phyloP scores from a whole-genome alignment of 2,888 invertebrate species.

The Nipponacmea schrenckii region DNA sequence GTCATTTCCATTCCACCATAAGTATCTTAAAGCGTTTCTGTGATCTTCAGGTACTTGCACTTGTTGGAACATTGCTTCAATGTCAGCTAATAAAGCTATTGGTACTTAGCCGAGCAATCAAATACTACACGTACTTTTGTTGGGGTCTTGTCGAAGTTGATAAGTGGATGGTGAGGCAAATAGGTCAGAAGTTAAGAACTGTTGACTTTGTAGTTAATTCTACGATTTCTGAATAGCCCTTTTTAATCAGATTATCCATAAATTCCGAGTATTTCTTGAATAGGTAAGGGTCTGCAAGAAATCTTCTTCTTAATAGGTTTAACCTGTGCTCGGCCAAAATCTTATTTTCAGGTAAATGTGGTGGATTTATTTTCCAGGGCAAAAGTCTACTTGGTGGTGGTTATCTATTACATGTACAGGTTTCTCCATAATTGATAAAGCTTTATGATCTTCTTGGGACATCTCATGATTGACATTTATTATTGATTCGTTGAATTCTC shows the following conservation, averaged over 20 bases:
- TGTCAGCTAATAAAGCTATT: slow-evolving; percentile 29
- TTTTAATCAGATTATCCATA: slow-evolving; percentile 21
- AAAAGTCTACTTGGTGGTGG: slow-evolving; percentile 22
- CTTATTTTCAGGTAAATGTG: slow-evolving; percentile 14
- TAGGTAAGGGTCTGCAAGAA: slow-evolving; percentile 15
- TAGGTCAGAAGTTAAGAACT: slow-evolving; percentile 13
- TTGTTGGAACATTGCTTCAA: slow-evolving; percentile 33
- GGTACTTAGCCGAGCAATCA: slow-evolving; percentile 31
- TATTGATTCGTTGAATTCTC: slow-evolving; percentile 36
- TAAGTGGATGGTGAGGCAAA: slow-evolving; percentile 19
- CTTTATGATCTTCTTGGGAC: slow-evolving; percentile 76
- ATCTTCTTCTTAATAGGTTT: slow-evolving; percentile 7
- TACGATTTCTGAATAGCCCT: slow-evolving; percentile 24
- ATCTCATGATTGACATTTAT: slow-evolving; percentile 84
- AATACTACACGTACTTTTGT: slow-evolving; percentile 30
- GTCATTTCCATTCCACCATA: slow-evolving; percentile 16
- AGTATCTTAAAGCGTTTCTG: slow-evolving; percentile 19
- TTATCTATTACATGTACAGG: background rate
- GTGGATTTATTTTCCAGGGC: slow-evolving; percentile 21
- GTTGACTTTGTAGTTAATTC: background rate
- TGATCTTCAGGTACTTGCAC: slow-evolving; percentile 22
- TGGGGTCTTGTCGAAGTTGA: slow-evolving; percentile 11
- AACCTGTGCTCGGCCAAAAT: slow-evolving; percentile 7
- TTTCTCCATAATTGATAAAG: slow-evolving; percentile 15
- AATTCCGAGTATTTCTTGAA: slow-evolving; percentile 15